Base-by-base conservation (phyloP, 2,113 vertebrate genomes). In the Thunnus maccoyii region DNA sequence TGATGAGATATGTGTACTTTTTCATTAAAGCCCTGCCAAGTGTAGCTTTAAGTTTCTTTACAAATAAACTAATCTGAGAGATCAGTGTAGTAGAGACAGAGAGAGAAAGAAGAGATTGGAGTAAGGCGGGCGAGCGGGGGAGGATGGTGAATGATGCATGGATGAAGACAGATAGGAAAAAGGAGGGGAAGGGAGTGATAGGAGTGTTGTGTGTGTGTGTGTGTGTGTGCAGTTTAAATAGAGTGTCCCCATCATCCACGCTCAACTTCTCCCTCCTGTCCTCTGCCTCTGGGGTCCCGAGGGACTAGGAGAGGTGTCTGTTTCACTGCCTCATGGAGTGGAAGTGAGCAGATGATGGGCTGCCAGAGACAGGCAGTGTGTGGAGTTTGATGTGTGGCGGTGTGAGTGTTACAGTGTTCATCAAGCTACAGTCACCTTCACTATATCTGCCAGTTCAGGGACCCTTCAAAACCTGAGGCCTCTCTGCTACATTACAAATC, bases 241-340 rank as follows among this genome's bases (percentile, higher is more conserved):
- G 80, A 82, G 78, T 17, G 46, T 82, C 36, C 76, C 87, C 65
- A 84, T 91, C 84, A 83, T 90, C 86, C 67, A 82, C 7, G 32
- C 70, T 91, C 80, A 88, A 82, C 79, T 67, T 77, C 82, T 50
- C 50, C 76, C 69, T 84, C 79, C 76, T 72, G 82, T 83, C 77
- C 83, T 65, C 83, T 67, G 74, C 76, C 83, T 86, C 48, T 66
- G 52, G 67, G 58, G 71, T 75, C 76, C 80, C 69, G 41, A n/a
- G 82, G 86, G 85, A 91, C 55, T 50, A 46, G 50, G 65, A 72
- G 71, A 88, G 76, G 84, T 86, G 81, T 88, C 86, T 76, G 86
- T 91, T 86, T 92, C 68, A 69, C 80, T 89, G 70, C 68, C 78
- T 87, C 76, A 85, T 83, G 87, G 73, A 88, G 80, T 87, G 85